Evolutionary conservation across 2,888 invertebrate genomes (phyloP), one percentile per base, ranked within the genome.

Genomic region (Microchrysa polita): DNA sequence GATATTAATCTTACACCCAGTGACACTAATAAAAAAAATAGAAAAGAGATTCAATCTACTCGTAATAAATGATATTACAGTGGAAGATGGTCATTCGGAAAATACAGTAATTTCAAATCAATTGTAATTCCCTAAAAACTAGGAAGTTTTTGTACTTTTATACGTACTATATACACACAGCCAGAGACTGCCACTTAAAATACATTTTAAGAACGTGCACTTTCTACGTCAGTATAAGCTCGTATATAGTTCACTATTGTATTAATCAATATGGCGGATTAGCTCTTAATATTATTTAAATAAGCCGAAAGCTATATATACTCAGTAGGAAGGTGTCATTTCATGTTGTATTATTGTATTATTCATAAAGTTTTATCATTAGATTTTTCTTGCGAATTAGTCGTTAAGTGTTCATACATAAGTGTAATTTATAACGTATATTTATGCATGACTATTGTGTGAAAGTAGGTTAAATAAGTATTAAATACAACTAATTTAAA

Each of bases 101-200:
- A 12, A 48, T 2, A 48, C 48, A 48, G 12, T 12, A n/a, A 48
- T 48, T 10, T 48, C 5, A 48, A 48, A 4, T n/a, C n/a, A 48
- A 48, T 4, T 12, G 48, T 10, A 48, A 48, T n/a, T 4, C 12
- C 48, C 48, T 48, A 48, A 48, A 48, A n/a, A 48, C 12, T 2
- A 48, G 20, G 60, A 60, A 55, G 73, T 75, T 75, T 75, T 75
- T 75, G 61, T 75, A 75, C 75, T 75, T 75, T 75, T 75, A 75
- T 75, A 75, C 72, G 72, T 72, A 42, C 22, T 16, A 34, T 34
- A 67, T 22, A 67, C 55, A 67, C 48, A 44, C 22, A 67, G 44
- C 65, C 22, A 14, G 40, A 40, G 42, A 63, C 67, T 53, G 67
- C 67, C 53, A 53, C 4, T 34, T 5, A 34, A 34, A 34, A 34